Evolutionary conservation across 1,140 invertebrate species (phyloP).

Genomic region (Tachypleus tridentatus): DNA sequence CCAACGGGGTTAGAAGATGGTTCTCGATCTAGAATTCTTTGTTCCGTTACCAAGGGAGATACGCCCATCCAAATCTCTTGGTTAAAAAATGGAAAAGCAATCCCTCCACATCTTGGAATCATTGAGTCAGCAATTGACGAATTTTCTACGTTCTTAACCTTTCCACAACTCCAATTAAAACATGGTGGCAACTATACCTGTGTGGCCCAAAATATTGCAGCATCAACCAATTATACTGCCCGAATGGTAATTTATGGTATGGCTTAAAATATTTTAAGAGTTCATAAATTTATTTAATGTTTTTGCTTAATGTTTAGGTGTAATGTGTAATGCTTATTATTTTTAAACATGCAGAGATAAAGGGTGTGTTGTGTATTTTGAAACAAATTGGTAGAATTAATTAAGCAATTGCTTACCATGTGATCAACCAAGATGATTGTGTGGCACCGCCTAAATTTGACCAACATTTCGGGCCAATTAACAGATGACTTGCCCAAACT

Average conservation of each 20-base stretch:
- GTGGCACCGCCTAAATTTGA: no score
- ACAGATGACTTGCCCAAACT: no score
- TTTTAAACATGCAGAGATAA: no score
- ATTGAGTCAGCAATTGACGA: constrained; percentile 18
- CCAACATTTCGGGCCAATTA: no score
- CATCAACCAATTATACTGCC: constrained; percentile 32
- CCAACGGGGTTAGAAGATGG: constrained; percentile 51
- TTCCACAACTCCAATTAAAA: constrained; percentile 28
- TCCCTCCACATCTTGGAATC: constrained; percentile 33
- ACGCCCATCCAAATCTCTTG: constrained; percentile 34
- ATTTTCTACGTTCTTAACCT: constrained; percentile 20
- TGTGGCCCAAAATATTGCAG: constrained; percentile 33
- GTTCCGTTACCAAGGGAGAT: constrained; percentile 36
- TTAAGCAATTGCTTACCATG: no score
- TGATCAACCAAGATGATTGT: no score
- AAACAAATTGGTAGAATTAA: no score
- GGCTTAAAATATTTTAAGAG: constrained; percentile 2
- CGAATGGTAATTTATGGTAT: constrained; percentile 35
- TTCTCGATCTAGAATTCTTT: constrained; percentile 47
- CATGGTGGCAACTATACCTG: constrained; percentile 40
- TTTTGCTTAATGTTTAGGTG: no score
- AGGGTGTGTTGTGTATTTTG: no score
- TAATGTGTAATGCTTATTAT: no score
- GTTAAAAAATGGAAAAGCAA: constrained; percentile 33
- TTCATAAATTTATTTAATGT: neutral